These are phyloP conservation scores for Typhlichthys subterraneus DNA, from an alignment of 2,797 vertebrate species.

Conservation along the genomic window DNA sequence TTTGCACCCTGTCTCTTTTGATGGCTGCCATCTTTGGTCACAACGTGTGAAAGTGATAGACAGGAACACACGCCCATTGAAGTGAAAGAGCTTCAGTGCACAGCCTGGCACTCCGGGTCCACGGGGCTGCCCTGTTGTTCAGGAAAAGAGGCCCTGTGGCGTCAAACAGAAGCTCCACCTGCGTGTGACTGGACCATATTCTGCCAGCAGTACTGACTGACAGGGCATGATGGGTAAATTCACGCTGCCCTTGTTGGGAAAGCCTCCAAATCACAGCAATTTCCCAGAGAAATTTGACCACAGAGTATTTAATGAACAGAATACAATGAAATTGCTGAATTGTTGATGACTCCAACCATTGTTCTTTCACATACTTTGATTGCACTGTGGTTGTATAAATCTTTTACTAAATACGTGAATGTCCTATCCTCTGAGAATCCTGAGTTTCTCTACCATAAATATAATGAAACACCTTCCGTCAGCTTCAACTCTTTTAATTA, in stretches of 20 bases:
- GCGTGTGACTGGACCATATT: slow-evolving; percentile 44
- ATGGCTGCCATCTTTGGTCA: slow-evolving; percentile 59
- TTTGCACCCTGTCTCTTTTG: slow-evolving; percentile 66
- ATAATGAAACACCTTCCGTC: slow-evolving; percentile 61
- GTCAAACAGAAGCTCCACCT: slow-evolving; percentile 71
- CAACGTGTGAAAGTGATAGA: slow-evolving; percentile 40
- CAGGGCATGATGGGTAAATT: slow-evolving; percentile 18
- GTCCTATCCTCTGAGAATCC: slow-evolving; percentile 5
- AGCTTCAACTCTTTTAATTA: slow-evolving; percentile 49
- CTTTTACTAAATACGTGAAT: slow-evolving; percentile 15
- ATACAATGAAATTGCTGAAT: slow-evolving; percentile 12
- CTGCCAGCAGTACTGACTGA: slow-evolving; percentile 41
- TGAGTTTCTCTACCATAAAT: slow-evolving; percentile 20
- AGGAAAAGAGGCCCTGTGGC: slow-evolving; percentile 45
- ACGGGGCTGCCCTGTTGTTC: slow-evolving; percentile 42
- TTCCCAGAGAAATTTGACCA: slow-evolving; percentile 16
- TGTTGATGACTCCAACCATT: neutral
- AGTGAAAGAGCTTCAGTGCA: slow-evolving; percentile 34
- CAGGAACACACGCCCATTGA: slow-evolving; percentile 58
- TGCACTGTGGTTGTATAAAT: neutral
- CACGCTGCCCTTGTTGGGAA: slow-evolving; percentile 12
- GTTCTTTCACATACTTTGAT: slow-evolving; percentile 1
- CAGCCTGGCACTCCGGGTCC: slow-evolving; percentile 44
- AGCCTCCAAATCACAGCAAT: slow-evolving; percentile 3
- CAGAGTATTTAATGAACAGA: neutral